These are phyloP conservation scores for Baryphthengus martii DNA, from an alignment of 2,113 vertebrate species.

Conservation along the genomic window DNA sequence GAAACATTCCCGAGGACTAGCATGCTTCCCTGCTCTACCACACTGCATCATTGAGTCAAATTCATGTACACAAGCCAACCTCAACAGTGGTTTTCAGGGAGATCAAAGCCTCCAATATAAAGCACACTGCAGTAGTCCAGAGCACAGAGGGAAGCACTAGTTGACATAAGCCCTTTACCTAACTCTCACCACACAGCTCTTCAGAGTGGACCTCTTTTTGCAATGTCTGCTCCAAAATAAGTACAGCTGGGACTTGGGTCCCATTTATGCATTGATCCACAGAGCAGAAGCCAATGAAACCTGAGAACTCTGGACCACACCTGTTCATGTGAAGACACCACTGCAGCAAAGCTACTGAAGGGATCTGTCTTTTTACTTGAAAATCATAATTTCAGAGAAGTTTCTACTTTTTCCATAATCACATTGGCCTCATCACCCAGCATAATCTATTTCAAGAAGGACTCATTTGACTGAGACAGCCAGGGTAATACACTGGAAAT, in stretches of 20 bases:
- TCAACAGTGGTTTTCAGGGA: neutral
- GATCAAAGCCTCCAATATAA: neutral
- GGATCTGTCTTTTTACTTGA: neutral
- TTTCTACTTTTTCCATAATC: neutral
- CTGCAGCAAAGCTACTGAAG: neutral
- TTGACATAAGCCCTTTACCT: neutral
- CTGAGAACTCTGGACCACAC: neutral
- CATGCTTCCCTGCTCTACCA: neutral
- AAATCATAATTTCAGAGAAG: neutral
- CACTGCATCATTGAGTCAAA: neutral
- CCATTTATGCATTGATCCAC: neutral
- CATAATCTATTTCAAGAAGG: neutral
- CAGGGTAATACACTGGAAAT: neutral
- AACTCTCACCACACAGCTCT: neutral
- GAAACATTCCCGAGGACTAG: neutral
- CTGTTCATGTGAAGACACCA: neutral
- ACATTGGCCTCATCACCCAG: neutral
- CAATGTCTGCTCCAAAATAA: neutral
- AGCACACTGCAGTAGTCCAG: neutral
- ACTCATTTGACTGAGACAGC: neutral
- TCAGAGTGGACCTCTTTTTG: neutral
- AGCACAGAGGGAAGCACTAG: neutral
- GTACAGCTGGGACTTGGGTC: neutral
- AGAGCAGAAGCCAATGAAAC: neutral
- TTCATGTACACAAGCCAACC: accelerated